phyloP scores from a whole-genome alignment of 2,113 vertebrate species.

The Ellobius talpinus region DNA sequence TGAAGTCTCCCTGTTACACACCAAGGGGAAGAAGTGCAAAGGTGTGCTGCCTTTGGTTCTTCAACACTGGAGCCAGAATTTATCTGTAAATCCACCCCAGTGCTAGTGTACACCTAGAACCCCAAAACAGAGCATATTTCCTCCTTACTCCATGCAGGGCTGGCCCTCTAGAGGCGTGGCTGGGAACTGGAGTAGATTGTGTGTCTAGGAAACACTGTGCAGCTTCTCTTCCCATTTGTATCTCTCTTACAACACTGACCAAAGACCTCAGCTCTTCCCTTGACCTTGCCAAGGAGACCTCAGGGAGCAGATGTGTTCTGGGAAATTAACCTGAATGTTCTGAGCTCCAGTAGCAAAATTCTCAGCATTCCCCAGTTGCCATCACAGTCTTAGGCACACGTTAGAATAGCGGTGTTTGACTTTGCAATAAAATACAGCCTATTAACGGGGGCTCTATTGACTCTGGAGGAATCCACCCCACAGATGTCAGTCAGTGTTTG shows the following conservation, averaged over 20 bases:
- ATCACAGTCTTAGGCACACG: background rate
- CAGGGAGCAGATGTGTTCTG: background rate
- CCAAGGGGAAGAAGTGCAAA: too few relatives aligned
- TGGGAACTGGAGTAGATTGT: background rate
- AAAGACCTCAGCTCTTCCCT: background rate
- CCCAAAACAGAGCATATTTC: background rate
- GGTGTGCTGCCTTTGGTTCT: too few relatives aligned
- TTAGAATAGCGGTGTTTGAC: conserved; percentile 10
- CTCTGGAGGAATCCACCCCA: background rate
- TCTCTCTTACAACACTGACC: background rate
- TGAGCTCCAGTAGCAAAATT: background rate
- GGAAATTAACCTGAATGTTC: background rate
- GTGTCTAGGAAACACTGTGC: background rate
- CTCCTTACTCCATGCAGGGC: background rate
- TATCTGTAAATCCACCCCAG: background rate
- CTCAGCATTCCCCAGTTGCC: background rate
- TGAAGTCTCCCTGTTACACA: too few relatives aligned
- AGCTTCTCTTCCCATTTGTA: background rate
- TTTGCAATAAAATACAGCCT: conserved; percentile 37
- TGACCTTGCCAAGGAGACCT: background rate
- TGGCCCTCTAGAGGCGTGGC: background rate
- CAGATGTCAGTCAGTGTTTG: background rate
- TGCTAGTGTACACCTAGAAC: background rate
- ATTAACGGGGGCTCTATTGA: background rate
- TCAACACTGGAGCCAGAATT: too few relatives aligned